Base-by-base conservation (phyloP, 2,888 invertebrate species). In the Heterodera filipjevi region DNA sequence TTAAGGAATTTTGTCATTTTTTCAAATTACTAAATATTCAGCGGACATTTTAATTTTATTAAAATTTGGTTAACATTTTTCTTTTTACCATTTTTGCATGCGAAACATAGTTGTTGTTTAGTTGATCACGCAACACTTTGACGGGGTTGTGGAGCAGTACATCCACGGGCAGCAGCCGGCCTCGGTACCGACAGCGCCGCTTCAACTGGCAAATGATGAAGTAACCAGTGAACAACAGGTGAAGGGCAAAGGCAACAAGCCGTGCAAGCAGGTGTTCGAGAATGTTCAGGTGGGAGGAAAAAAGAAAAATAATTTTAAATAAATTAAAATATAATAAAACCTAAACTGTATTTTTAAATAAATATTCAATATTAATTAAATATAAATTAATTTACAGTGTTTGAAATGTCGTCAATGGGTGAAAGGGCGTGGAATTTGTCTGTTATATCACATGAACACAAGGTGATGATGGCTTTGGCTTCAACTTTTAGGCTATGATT, bases 351-450 rank as follows among this genome's bases (percentile, higher is more conserved):
- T 39, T 12, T 32, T 14, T 14, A 14, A 27, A 32, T 2, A 30
- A 32, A 14, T 30, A 14, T 14, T 0, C 32, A 35, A 44, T 35
- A 72, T 6, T 30, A 72, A 19, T 49, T 53, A 39, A 72, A 19
- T 22, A 22, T 5, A 22, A 19, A 19, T 14, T 27, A 3, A 30
- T 39, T 59, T 73, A 10, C 64, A 64, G 35, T 75, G 75, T 32
- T n/a, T 53, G 30, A 75, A 75, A 22, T 75, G 75, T 30, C 53
- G 66, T 32, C 66, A 75, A 35, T 75, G 35, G 64, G 75, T 75
- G 44, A 75, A 75, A n/a, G 75, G 75, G 10, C 66, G 75, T 32
- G 75, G 66, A 44, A 75, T 75, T 32, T 75, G 75, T 32, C 75
- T 75, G n/a, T 35, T 75, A 3, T 75, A 75, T 12, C 75, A 75